Evolutionary conservation across 92 coral and sea anemone genomes (phyloP).

Genomic region (Plumapathes pennacea): DNA sequence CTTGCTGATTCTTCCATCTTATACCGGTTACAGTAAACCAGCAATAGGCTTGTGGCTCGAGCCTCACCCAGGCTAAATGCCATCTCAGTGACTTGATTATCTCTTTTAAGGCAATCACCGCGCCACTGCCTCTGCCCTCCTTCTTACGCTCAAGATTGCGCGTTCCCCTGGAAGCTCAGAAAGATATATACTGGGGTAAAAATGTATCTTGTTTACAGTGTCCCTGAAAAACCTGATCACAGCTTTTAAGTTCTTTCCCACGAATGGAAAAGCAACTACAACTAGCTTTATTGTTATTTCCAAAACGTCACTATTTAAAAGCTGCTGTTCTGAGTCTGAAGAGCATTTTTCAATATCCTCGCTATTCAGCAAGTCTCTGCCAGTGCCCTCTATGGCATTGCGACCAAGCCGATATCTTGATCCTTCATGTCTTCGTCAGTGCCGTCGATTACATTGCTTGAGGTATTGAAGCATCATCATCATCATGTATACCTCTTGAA

Average conservation of each 20-base stretch:
- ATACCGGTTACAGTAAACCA: constrained; percentile 9
- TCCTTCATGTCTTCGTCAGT: too few species aligned
- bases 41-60: not conserved
- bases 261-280: not conserved
- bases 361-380: too few species aligned
- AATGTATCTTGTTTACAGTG: constrained; percentile 2
- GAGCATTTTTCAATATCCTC: too few species aligned
- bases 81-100: constrained; percentile 18
- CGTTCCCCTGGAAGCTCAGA: not conserved
- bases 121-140: constrained; percentile 23
- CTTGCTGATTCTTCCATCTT: constrained; percentile 12
- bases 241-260: not conserved
- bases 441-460: too few species aligned
- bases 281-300: not conserved
- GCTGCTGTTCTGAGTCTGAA: not conserved
- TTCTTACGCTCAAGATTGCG: constrained; percentile 2
- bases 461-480: too few species aligned
- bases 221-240: constrained; percentile 12
- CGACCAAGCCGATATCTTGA: too few species aligned
- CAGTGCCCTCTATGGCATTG: too few species aligned
- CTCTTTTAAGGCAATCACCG: not conserved
- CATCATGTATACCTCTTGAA: too few species aligned
- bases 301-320: not conserved
- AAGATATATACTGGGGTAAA: not conserved
- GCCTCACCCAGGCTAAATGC: constrained; percentile 24